Percentiles rank a stretch among this genome's conserved stretches.
Evolutionary conservation across 2,113 vertebrate genomes (phyloP).

Genomic region (Camelus dromedarius): DNA sequence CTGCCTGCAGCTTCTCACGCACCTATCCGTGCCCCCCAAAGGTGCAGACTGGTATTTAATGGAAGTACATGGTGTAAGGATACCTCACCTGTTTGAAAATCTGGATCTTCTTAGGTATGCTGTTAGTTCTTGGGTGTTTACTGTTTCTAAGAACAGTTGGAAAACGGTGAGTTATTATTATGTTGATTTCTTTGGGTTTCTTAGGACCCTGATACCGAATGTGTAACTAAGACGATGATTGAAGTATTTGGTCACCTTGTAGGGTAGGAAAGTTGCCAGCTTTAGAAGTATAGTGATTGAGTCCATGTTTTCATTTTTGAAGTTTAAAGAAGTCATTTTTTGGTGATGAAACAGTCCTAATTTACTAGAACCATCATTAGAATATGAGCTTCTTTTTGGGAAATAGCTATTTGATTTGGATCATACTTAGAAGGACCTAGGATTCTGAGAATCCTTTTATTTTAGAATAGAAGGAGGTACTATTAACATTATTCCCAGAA

Average conservation of each 20-base stretch:
- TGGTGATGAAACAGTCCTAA: neutral
- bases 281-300: slow-evolving; percentile 4
- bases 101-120: neutral
- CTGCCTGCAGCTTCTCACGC: neutral
- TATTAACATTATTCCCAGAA: neutral
- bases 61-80: neutral
- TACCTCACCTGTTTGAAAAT: neutral
- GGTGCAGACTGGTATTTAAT: neutral
- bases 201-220: neutral
- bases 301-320: slow-evolving; percentile 28
- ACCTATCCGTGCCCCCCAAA: neutral
- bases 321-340: neutral
- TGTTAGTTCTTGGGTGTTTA: neutral
- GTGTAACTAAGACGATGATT: neutral
- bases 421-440: neutral
- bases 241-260: neutral
- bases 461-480: slow-evolving; percentile 10
- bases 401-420: neutral
- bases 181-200: slow-evolving; percentile 27
- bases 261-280: neutral
- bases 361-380: slow-evolving; percentile 9
- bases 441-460: neutral
- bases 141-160: neutral
- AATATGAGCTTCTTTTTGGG: neutral
- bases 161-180: neutral